Conservation (phyloP, 2,797 vertebrate species). For the Poliocrania exsul region DNA sequence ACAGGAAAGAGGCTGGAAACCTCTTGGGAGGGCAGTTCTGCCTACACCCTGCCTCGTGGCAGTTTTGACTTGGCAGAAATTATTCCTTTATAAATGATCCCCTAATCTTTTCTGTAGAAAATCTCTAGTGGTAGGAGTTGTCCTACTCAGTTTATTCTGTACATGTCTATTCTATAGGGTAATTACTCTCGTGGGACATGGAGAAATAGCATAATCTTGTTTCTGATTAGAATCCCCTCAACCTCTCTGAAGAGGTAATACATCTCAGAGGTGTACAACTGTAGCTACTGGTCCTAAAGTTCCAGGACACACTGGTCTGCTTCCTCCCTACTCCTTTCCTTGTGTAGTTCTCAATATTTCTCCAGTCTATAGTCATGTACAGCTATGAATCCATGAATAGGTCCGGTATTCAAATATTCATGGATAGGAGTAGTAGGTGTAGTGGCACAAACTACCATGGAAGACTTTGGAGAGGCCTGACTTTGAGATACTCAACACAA, state of each 20-base stretch:
- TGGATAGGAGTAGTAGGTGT: background rate
- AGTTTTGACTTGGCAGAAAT: background rate
- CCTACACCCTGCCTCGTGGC: background rate
- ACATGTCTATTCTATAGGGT: background rate
- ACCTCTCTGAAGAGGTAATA: background rate
- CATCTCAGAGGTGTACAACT: background rate
- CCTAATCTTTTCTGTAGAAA: background rate
- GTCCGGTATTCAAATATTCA: background rate
- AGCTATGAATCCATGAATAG: background rate
- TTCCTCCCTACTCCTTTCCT: background rate
- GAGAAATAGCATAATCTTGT: background rate
- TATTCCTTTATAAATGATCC: background rate
- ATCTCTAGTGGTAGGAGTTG: background rate
- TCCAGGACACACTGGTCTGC: background rate
- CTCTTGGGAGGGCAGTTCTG: background rate
- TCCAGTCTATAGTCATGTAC: background rate
- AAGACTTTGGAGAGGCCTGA: background rate
- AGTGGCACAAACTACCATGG: background rate
- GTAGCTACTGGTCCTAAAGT: background rate
- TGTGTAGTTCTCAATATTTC: background rate
- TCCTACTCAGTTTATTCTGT: background rate
- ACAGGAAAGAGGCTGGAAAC: background rate
- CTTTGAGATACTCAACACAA: background rate
- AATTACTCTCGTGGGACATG: background rate
- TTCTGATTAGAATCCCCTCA: background rate